Base-by-base conservation (phyloP, 1,140 invertebrate genomes). In the Drosophila littoralis region DNA sequence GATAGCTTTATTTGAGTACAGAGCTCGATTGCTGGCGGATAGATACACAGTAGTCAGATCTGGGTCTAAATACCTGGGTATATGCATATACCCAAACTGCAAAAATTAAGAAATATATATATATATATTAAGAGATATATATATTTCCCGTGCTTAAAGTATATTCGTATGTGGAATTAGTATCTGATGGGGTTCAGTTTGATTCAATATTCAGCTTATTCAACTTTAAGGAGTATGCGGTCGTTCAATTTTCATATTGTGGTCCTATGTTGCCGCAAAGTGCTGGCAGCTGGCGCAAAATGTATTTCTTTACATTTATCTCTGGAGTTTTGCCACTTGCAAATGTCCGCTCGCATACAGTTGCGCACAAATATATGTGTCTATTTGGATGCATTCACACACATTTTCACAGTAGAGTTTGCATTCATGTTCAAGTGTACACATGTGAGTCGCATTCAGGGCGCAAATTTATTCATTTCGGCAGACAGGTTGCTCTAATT, bases 401-500 rank as follows among this genome's bases (percentile, higher is more conserved):
- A 51, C 35, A n/a, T 54, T 10, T 59, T 8, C 9, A 15, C 10
- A 17, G 17, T 0, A 38, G 13, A 17, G 40, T 33, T 59, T 15
- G 42, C 66, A 69, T 69, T 74, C 71, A 69, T 69, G 51, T 68
- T 69, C 65, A 74, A 68, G 65, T 61, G 58, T 83, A 58, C 59
- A 61, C 48, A 64, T 74, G 43, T 57, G 70, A 60, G 51, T 71
- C 68, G 66, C 55, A 57, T 73, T 72, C 81, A 72, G 28, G 59
- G 46, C 59, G 65, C 60, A 79, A 76, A 83, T 83, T 83, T 84
- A 83, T 83, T 83, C 80, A 84, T 83, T 83, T 68, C 57, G 45
- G 66, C 76, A 83, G 81, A 83, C 81, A 72, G 65, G 67, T 35
- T 80, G 72, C 77, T 83, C 81, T 83, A 83, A 83, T 83, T 83